Evolutionary conservation across 2,888 invertebrate species (phyloP).

Genomic region (Lithophane leautieri): DNA sequence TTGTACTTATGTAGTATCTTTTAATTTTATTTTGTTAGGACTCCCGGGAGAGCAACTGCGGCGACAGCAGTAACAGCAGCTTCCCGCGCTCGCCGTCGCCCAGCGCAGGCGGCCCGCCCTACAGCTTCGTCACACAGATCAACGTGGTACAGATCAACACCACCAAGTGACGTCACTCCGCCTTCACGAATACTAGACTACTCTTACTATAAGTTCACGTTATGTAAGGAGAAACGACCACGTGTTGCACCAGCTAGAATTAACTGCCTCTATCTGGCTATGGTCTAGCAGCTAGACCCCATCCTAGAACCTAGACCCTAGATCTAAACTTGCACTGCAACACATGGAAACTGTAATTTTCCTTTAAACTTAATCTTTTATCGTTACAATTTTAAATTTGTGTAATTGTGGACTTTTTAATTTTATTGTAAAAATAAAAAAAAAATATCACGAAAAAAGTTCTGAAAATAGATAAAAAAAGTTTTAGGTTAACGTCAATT

Average conservation of each 20-base stretch:
- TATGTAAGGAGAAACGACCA: conserved; percentile 22
- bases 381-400: conserved; percentile 22
- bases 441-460: conserved; percentile 16
- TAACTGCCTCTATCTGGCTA: background rate
- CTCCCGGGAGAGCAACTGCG: conserved; percentile 49
- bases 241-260: background rate
- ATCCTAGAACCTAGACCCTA: background rate
- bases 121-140: conserved; percentile 61
- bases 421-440: conserved; percentile 27
- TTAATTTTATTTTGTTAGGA: conserved; percentile 40
- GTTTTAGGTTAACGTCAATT: conserved; percentile 22
- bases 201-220: conserved; percentile 21
- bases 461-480: conserved; percentile 19
- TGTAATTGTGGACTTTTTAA: conserved; percentile 38
- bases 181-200: conserved; percentile 47
- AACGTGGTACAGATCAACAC: conserved; percentile 64
- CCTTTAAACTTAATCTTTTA: conserved; percentile 13
- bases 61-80: conserved; percentile 40
- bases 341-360: conserved; percentile 15
- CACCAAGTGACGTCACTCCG: conserved; percentile 49
- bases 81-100: conserved; percentile 49
- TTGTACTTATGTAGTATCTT: background rate
- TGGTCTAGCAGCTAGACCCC: conserved; percentile 2
- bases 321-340: conserved; percentile 4
- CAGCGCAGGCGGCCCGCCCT: conserved; percentile 49